Evolutionary conservation across 2,797 vertebrate genomes (phyloP).

Genomic region (Staurois parvus): DNA sequence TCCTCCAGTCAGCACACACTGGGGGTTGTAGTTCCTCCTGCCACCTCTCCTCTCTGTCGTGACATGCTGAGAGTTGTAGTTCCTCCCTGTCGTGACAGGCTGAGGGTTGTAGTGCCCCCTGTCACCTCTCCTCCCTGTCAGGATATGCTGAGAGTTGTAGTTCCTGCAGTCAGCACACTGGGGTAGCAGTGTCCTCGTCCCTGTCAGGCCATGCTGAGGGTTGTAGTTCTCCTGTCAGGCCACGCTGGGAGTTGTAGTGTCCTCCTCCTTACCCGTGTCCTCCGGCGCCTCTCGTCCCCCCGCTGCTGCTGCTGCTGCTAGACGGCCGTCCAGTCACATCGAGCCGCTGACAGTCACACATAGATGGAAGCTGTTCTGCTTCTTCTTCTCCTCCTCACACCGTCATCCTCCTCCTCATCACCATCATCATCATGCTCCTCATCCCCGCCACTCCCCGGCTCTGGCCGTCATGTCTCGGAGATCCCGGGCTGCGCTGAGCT

Average conservation of each 20-base stretch:
- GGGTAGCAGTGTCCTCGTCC: no score
- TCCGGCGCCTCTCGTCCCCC: slow-evolving; percentile 21
- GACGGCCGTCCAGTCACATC: slow-evolving; percentile 41
- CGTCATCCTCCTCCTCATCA: background rate
- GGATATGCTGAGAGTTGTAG: no score
- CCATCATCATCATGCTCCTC: background rate
- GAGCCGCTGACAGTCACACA: background rate
- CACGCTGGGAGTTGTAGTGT: no score
- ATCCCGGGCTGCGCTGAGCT: slow-evolving; percentile 50
- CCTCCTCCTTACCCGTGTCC: slow-evolving; percentile 45
- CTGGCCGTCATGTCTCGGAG: slow-evolving; percentile 19
- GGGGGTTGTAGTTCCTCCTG: no score
- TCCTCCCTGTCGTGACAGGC: no score
- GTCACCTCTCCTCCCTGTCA: no score
- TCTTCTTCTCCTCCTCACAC: background rate
- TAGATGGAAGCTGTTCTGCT: background rate
- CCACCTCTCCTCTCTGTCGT: background rate
- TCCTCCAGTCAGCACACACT: no score
- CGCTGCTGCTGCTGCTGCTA: slow-evolving; percentile 9
- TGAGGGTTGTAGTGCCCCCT: no score
- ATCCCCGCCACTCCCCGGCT: slow-evolving; percentile 15
- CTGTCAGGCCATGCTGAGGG: no score
- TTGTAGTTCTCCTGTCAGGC: background rate
- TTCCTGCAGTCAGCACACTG: no score
- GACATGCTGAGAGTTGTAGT: no score